Evolutionary conservation across 2,113 vertebrate genomes (phyloP), one percentile per base, ranked within the genome.

Genomic region (Bambusicola thoracicus): DNA sequence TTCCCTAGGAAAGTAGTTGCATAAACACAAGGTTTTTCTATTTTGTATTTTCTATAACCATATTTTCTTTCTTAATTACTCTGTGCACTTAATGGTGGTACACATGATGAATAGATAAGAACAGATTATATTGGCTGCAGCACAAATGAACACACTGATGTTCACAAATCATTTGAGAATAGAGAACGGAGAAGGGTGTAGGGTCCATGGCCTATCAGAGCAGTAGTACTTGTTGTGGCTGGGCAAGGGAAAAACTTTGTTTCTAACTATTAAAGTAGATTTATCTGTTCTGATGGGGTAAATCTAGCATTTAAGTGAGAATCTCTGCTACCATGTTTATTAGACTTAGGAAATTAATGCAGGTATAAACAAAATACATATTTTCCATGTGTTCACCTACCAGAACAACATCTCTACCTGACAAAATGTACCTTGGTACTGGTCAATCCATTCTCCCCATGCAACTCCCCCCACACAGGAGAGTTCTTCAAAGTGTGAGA

Each of bases 61-160:
- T 81, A 74, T 90, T 93, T 77, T 14, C 21, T 80, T 93, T 87
- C 9, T 85, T 93, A 91, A 82, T 88, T 87, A 59, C 30, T 63
- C 41, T 41, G 38, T 66, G 53, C 30, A 44, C 30, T 74, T 19
- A 88, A 62, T 30, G n/a, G 25, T 29, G 73, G 36, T 36, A 40
- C n/a, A 82, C 0, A 0, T 2, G 8, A 66, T 30, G 30, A 77
- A 77, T 17, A 82, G 36, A 61, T 44, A 79, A 62, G 0, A 80
- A 44, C 55, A 74, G 59, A 38, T 76, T 79, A 79, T 49, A 30
- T 80, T 85, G 79, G 25, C 46, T 72, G 58, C 51, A 76, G 34
- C 21, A 25, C 34, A 87, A 49, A 87, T 70, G 61, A 72, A 36
- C 4, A 3, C 1, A 0, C 2, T 68, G 22, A 8, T 68, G 9